phyloP scores from a whole-genome alignment of 1,140 invertebrate genomes.

The Dermatophagoides farinae region DNA sequence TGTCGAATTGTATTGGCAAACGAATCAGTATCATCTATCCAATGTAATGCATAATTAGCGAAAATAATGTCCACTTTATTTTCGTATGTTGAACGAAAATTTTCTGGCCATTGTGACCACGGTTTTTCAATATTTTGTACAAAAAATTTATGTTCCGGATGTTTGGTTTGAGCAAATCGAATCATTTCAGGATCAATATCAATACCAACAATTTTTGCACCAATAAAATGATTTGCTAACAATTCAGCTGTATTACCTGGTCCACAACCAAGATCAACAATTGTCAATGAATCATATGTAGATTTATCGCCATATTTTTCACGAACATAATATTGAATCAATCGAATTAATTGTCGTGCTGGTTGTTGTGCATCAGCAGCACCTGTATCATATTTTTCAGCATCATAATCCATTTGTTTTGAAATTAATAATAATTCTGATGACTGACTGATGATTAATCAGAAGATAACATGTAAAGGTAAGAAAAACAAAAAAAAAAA shows the following conservation, averaged over 20 bases:
- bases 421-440: neutral
- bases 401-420: conserved; percentile 3
- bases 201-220: neutral
- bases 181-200: conserved; percentile 6
- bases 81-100: neutral
- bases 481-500: neutral
- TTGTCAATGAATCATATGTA: neutral
- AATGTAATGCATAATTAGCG: conserved; percentile 9
- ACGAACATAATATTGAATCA: neutral
- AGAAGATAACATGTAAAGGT: no score
- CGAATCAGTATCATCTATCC: neutral
- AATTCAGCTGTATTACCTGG: conserved; percentile 9
- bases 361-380: conserved; percentile 3
- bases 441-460: no score
- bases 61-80: conserved; percentile 5
- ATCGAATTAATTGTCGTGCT: neutral
- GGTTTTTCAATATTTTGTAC: neutral
- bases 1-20: neutral
- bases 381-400: neutral
- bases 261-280: conserved; percentile 15
- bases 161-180: neutral
- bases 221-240: neutral
- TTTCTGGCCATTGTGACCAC: conserved; percentile 1
- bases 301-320: neutral
- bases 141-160: neutral